Evolutionary conservation across 2,797 vertebrate species (phyloP).

Genomic region (Bradypodion ventrale): DNA sequence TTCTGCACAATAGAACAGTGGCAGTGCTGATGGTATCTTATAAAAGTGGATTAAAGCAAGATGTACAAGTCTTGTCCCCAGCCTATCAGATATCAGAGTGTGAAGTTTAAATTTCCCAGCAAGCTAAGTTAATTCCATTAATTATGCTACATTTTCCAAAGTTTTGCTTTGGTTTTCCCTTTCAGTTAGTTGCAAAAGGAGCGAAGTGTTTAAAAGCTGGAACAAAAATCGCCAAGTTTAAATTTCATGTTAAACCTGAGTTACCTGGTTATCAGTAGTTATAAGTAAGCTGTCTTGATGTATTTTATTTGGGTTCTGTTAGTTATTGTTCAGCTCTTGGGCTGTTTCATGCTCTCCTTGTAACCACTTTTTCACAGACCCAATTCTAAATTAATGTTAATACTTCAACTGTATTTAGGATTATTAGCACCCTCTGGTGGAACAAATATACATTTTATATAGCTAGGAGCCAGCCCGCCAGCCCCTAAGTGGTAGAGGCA

Average conservation of each 20-base stretch:
- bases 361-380: neutral
- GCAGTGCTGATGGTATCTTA: neutral
- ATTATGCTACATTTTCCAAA: neutral
- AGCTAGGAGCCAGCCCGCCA: no score
- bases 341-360: no score
- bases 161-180: neutral
- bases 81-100: no score
- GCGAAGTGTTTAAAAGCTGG: neutral
- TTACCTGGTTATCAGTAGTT: neutral
- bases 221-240: neutral
- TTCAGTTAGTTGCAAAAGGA: neutral
- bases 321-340: neutral
- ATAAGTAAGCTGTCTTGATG: neutral
- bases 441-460: neutral
- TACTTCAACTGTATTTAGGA: accelerated
- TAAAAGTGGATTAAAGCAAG: neutral
- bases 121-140: neutral
- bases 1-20: neutral
- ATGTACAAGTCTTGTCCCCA: neutral
- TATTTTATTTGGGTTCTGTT: no score
- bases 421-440: constrained; percentile 53
- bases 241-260: neutral
- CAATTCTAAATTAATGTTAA: neutral
- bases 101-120: neutral
- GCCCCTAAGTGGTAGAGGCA: no score